Conservation (phyloP, 2,113 vertebrate species). For the Cervus canadensis region DNA sequence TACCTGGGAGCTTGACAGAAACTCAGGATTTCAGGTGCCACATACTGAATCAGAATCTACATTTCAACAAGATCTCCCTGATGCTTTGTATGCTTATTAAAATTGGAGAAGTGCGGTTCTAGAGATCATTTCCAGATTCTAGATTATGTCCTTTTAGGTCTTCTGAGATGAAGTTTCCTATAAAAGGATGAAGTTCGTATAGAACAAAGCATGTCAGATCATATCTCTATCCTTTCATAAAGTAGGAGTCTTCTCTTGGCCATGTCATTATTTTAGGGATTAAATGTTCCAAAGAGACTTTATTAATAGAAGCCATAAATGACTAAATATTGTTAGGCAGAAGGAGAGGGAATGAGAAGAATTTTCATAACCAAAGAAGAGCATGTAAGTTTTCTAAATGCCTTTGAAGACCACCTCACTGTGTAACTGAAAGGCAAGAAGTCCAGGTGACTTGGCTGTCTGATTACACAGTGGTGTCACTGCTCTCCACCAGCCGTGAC, state of each 20-base stretch:
- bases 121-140: slow-evolving; percentile 2
- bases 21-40: background rate
- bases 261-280: slow-evolving; percentile 1
- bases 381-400: background rate
- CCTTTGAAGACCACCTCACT: background rate
- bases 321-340: background rate
- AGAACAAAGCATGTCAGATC: background rate
- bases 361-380: background rate
- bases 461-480: background rate
- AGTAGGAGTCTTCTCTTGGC: background rate
- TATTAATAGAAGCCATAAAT: slow-evolving; percentile 11
- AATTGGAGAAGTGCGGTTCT: background rate
- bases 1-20: background rate
- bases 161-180: background rate
- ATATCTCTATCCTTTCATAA: background rate
- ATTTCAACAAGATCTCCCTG: background rate
- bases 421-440: background rate
- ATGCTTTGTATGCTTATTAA: background rate
- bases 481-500: background rate
- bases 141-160: background rate
- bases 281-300: slow-evolving; percentile 4
- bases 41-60: background rate
- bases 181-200: background rate
- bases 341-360: background rate
- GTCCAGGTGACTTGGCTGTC: background rate